Evolutionary conservation across 2,888 invertebrate genomes (phyloP).

Genomic region (Calliopum simillimum): DNA sequence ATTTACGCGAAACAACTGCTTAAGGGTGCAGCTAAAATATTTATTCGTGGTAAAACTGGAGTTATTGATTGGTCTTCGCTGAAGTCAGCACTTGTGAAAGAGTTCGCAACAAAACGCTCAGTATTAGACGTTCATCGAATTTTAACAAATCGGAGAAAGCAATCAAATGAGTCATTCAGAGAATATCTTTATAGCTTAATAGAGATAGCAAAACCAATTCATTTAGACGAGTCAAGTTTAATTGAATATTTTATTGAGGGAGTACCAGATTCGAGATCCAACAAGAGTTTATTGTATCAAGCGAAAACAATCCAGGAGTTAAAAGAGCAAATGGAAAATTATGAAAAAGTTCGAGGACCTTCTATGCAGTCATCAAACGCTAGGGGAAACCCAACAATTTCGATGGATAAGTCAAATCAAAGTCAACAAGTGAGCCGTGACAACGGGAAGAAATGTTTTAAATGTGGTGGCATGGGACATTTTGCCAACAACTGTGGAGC

Average conservation of each 20-base stretch:
- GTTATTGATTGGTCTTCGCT: constrained; percentile 4
- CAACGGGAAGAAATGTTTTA: not conserved
- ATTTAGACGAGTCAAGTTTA: constrained; percentile 38
- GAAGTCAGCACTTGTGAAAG: constrained; percentile 4
- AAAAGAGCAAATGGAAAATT: constrained; percentile 37
- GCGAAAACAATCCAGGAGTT: constrained; percentile 32
- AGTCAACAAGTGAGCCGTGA: not conserved
- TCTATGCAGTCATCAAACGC: constrained; percentile 15
- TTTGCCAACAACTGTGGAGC: constrained; percentile 6
- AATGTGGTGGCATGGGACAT: constrained; percentile 11
- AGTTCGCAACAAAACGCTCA: constrained; percentile 18
- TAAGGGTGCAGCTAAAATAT: constrained; percentile 41
- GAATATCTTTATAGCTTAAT: constrained; percentile 27
- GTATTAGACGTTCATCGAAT: constrained; percentile 12
- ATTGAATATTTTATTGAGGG: constrained; percentile 42
- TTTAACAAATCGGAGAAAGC: constrained; percentile 22
- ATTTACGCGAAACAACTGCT: constrained; percentile 40
- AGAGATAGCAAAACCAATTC: constrained; percentile 25
- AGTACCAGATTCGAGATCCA: constrained; percentile 34
- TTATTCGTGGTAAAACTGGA: constrained; percentile 29
- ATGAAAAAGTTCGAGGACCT: constrained; percentile 33
- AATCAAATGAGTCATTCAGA: constrained; percentile 1
- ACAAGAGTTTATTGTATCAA: constrained; percentile 36
- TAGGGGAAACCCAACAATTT: not conserved
- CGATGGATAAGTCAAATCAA: not conserved